Base-by-base conservation (phyloP, 2,797 vertebrate genomes). In the Microctenopoma stevenorrisi region DNA sequence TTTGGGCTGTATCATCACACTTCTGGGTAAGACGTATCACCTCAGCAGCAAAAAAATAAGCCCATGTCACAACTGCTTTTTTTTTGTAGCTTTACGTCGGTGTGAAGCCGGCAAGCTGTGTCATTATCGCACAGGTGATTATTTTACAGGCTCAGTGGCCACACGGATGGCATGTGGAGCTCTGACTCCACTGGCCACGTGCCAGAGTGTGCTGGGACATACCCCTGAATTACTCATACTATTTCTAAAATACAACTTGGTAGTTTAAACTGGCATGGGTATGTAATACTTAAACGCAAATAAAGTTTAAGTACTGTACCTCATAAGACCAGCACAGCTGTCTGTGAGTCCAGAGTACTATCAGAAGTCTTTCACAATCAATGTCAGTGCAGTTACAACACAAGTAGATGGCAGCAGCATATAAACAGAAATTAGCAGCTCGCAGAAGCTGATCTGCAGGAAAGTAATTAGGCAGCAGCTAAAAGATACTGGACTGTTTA, bases 1-100 rank as follows among this genome's bases (percentile, higher is more conserved):
- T 51, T 82, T 99, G n/a, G 96, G 96, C 79, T 99, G 97, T 79
- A 96, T 98, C 65, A 80, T 98, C 78, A 98, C 96, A 0, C 88
- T 99, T 2, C 89, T 99, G 57, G 96, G 97, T 98, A 95, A 93
- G 90, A 73, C 11, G 0, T 3, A 2, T 26, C n/a, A 72, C 71
- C 66, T 65, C 57, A 13, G 49, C 44, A 49, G 7, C 68, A 72
- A 65, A 22, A 37, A 9, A 37, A 51, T 2, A 52, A 54, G 52
- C 47, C 25, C 16, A 3, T 42, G n/a, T 35, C 18, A 37, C 22
- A 47, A 7, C 4, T 2, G 1, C 26, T n/a, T n/a, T 30, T 22
- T 22, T 38, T 10, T 11, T 37, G 1, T 22, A 28, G 47, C 42
- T 40, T 26, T 8, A 54, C 11, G 62, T 43, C 25, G 13, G 42